phyloP scores from a whole-genome alignment of 2,888 invertebrate genomes.

The Cyrtodaria siliqua region DNA sequence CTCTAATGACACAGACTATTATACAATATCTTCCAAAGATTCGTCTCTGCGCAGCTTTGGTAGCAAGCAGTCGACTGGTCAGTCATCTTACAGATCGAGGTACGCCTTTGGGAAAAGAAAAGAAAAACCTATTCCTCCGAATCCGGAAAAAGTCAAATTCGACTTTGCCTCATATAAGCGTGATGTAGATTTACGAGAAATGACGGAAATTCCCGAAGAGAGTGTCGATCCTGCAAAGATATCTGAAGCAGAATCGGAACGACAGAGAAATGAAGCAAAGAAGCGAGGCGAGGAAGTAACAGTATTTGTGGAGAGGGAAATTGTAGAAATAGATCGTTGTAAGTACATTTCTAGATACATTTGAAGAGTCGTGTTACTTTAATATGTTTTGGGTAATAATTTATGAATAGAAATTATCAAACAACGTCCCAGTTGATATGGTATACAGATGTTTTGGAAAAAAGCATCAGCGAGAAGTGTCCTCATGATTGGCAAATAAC shows the following conservation, averaged over 20 bases:
- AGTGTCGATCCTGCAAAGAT: conserved; percentile 37
- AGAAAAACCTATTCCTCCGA: conserved; percentile 53
- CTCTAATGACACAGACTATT: too few species aligned
- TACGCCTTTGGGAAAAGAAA: conserved; percentile 52
- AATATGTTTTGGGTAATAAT: too few species aligned
- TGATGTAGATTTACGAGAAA: conserved; percentile 51
- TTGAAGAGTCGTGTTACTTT: too few species aligned
- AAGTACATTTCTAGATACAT: too few species aligned
- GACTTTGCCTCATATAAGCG: conserved; percentile 58
- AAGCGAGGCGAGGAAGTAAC: conserved; percentile 65
- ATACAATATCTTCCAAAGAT: conserved; percentile 25
- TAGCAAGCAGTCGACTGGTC: conserved; percentile 20
- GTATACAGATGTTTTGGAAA: too few species aligned
- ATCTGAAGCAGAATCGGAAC: conserved; percentile 33
- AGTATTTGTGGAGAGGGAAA: conserved; percentile 75
- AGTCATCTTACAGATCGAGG: conserved; percentile 41
- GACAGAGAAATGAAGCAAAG: conserved; percentile 32
- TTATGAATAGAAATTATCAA: too few species aligned
- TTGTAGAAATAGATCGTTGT: conserved; percentile 80
- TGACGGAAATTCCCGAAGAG: conserved; percentile 67
- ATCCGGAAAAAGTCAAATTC: conserved; percentile 66
- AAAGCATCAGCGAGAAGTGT: too few species aligned
- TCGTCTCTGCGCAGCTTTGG: conserved; percentile 36
- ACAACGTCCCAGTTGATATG: too few species aligned
- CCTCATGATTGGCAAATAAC: too few species aligned